phyloP scores from a whole-genome alignment of 2,797 vertebrate genomes.

The Rhinophrynus dorsalis region DNA sequence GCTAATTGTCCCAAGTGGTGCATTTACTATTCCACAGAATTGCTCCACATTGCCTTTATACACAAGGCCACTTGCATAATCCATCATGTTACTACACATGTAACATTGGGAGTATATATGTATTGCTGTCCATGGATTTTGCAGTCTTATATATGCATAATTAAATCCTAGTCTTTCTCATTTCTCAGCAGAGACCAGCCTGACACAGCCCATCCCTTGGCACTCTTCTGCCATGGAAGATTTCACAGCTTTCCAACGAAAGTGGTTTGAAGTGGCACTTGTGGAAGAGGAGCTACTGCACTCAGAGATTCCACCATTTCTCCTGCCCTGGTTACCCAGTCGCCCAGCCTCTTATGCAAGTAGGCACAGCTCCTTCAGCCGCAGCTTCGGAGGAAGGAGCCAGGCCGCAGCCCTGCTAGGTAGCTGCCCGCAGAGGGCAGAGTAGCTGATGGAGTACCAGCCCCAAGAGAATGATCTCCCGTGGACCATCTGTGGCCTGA shows the following conservation, averaged over 20 bases:
- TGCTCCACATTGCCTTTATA: no score
- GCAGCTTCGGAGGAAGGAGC: constrained; percentile 98
- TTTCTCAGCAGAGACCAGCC: constrained; percentile 54
- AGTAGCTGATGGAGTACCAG: constrained; percentile 51
- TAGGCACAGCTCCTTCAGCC: constrained; percentile 99
- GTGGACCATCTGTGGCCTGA: constrained; percentile 47
- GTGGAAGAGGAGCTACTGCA: constrained; percentile 89
- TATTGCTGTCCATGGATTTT: no score
- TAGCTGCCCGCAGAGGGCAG: constrained; percentile 69
- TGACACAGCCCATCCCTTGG: constrained; percentile 74
- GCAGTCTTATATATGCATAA: neutral
- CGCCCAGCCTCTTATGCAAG: constrained; percentile 96
- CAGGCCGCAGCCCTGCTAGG: constrained; percentile 95
- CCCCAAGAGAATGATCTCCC: constrained; percentile 58
- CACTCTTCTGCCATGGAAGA: constrained; percentile 85
- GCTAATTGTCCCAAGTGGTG: no score
- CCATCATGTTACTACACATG: no score
- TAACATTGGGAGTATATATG: no score
- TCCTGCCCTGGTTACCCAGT: constrained; percentile 95
- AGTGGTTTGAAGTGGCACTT: constrained; percentile 97
- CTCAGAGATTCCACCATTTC: constrained; percentile 89
- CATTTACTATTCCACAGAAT: no score
- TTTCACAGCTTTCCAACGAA: constrained; percentile 91
- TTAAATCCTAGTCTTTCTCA: neutral
- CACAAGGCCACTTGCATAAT: no score